Conservation (phyloP, 2,113 vertebrate species). For the Felis catus region F.catus_Fca126_mat1.0 CM031424.1:22121001-22121500, state of each 20-base stretch:
- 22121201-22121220: not conserved
- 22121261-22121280: not conserved
- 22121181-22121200: not conserved
- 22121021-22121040: conserved; percentile 5
- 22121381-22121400: not conserved
- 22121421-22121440: not conserved
- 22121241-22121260: not conserved
- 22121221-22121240: conserved; percentile 22
- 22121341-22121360: conserved; percentile 5
- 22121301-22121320: not conserved
- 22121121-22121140: conserved; percentile 18
- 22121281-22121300: not conserved
- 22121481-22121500: not conserved
- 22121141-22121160: not conserved
- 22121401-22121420: not conserved
- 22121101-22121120: not conserved
- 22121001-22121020: not conserved
- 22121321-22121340: not conserved
- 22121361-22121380: not conserved
- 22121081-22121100: not conserved
- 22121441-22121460: not conserved
- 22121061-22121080: not conserved
- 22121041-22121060: not conserved
- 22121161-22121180: not conserved
- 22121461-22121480: not conserved